These are phyloP conservation scores for Nomia melanderi DNA, from an alignment of 1,140 invertebrate genomes.

Conservation along the genomic window DNA sequence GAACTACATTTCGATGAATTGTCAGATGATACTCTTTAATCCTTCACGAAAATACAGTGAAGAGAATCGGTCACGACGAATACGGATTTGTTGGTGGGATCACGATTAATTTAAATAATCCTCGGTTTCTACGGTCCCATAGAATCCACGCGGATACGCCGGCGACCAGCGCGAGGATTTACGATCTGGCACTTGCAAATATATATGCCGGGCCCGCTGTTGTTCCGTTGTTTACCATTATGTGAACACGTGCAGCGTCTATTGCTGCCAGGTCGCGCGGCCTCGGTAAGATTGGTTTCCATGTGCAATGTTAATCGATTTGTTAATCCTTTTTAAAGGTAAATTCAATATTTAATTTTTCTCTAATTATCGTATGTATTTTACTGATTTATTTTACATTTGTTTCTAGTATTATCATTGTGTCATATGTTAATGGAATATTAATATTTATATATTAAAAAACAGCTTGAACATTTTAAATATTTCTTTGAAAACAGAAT, in stretches of 20 bases:
- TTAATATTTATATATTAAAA: no score
- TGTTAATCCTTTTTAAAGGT: no score
- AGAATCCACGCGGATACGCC: background rate
- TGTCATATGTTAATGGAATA: no score
- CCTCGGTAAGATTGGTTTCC: background rate
- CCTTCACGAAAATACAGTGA: no score
- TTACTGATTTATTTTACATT: no score
- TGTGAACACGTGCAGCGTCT: background rate
- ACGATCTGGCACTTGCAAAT: conserved; percentile 3
- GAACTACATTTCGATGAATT: no score
- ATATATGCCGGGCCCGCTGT: background rate
- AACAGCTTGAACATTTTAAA: no score
- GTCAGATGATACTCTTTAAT: no score
- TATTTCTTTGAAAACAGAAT: no score
- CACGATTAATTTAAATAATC: conserved; percentile 13
- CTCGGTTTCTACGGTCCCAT: background rate
- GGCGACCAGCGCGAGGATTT: background rate
- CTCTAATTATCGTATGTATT: no score
- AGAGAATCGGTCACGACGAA: background rate
- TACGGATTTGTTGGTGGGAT: background rate
- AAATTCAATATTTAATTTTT: no score
- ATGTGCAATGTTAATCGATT: background rate
- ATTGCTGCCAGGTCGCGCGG: background rate
- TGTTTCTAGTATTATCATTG: no score
- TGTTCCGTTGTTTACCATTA: background rate